Percentiles rank a stretch among this genome's conserved stretches.
Evolutionary conservation across 2,888 invertebrate species (phyloP).

Genomic region (Meteorus cinctellus): DNA sequence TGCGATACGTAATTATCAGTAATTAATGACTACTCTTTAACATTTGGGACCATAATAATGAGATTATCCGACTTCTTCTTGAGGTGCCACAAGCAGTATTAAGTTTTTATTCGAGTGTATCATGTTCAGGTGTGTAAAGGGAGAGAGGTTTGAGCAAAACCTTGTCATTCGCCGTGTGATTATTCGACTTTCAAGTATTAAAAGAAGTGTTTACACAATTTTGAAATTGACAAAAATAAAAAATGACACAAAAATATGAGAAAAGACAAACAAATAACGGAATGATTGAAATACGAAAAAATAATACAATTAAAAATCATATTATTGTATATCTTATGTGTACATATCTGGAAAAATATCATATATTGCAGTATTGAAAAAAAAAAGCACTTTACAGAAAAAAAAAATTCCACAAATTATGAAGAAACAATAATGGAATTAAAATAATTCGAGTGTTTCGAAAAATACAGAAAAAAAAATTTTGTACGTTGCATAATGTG

Average conservation of each 20-base stretch:
- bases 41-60: slow-evolving; percentile 70
- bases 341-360: slow-evolving; percentile 60
- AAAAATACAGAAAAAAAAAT: neutral
- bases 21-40: slow-evolving; percentile 64
- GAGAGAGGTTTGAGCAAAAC: neutral
- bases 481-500: neutral
- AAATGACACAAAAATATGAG: neutral
- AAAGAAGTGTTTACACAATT: slow-evolving; percentile 31
- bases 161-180: slow-evolving; percentile 24
- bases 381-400: neutral
- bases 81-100: slow-evolving; percentile 61
- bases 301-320: slow-evolving; percentile 27
- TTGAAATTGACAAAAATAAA: neutral
- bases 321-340: slow-evolving; percentile 58
- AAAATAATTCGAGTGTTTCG: neutral
- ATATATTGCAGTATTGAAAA: neutral
- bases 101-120: slow-evolving; percentile 55
- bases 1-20: slow-evolving; percentile 38
- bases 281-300: slow-evolving; percentile 8
- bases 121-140: slow-evolving; percentile 28
- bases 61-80: slow-evolving; percentile 59
- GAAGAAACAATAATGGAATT: neutral
- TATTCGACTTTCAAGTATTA: slow-evolving; percentile 26
- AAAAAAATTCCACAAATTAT: neutral
- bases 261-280: neutral